These are phyloP conservation scores for Andricus quercusramuli DNA, from an alignment of 2,888 invertebrate species.

Conservation along the genomic window DNA sequence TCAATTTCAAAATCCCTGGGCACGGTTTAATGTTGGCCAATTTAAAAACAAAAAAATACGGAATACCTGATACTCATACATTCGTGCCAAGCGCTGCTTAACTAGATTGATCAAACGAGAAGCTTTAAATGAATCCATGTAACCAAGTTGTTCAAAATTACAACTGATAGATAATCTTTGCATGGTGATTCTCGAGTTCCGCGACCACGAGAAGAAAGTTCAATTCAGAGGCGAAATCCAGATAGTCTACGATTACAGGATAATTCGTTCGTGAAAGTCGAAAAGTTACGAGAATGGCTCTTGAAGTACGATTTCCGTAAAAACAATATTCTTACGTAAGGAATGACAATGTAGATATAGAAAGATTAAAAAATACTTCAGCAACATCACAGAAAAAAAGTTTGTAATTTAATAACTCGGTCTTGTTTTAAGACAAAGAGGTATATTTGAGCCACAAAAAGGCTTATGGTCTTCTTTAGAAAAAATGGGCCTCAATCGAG, in stretches of 20 bases:
- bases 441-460: too few species aligned
- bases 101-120: not conserved
- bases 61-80: too few species aligned
- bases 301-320: constrained; percentile 41
- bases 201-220: constrained; percentile 57
- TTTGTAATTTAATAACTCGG: too few species aligned
- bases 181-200: constrained; percentile 53
- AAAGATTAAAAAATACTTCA: not conserved
- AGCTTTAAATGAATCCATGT: too few species aligned
- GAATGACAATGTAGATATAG: constrained; percentile 37
- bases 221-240: constrained; percentile 49
- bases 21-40: too few species aligned
- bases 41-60: too few species aligned
- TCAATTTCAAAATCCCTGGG: too few species aligned
- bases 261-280: constrained; percentile 45
- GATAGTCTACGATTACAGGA: constrained; percentile 48
- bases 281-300: constrained; percentile 38
- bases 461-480: too few species aligned
- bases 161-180: constrained; percentile 46
- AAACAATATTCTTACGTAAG: constrained; percentile 28
- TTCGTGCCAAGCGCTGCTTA: not conserved
- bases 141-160: not conserved
- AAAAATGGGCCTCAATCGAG: too few species aligned
- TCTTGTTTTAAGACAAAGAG: too few species aligned
- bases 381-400: not conserved